Evolutionary conservation across 2,888 invertebrate species (phyloP), one percentile per base, ranked within the genome.

Genomic region (Phalangium opilio): DNA sequence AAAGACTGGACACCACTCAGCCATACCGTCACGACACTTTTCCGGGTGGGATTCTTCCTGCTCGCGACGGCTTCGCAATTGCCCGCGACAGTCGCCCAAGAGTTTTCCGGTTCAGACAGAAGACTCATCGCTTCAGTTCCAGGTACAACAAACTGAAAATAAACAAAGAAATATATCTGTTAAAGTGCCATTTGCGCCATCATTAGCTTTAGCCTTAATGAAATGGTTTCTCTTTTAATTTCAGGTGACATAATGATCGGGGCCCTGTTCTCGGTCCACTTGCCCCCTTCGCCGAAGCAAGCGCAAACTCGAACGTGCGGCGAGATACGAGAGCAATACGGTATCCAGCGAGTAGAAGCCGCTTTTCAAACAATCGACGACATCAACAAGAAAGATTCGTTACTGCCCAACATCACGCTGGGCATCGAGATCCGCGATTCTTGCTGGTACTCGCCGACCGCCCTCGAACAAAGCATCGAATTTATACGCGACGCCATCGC

Each of bases 391-490:
- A 70, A 76, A 58, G 63, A 67, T 1, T 64, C 66, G 41, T 68
- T 80, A 49, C 64, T 78, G 49, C 75, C 75, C 7, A 64, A 64
- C 52, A 68, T 75, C 44, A 70, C 66, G 2, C 64, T 77, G 12
- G 82, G 82, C 20, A 74, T 79, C 47, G 81, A 81, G 63, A 78
- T 81, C 51, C 70, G 81, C 3, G 83, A 84, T 67, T 80, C 81
- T 19, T 84, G 83, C 65, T 83, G 83, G 83, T 81, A 81, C 60
- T 77, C 82, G 3, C 77, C 81, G 14, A 78, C 82, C 3, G 82
- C 83, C 27, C 70, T 84, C 53, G 81, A 81, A 59, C 81, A 81
- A 66, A 78, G 77, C 62, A 77, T 82, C 53, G 79, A 81, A 65
- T 74, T 81, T 58, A 79, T 81, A 56, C 72, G 80, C 41, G 79